Conservation (phyloP, 2,113 vertebrate genomes). For the Gymnobelideus leadbeateri region DNA sequence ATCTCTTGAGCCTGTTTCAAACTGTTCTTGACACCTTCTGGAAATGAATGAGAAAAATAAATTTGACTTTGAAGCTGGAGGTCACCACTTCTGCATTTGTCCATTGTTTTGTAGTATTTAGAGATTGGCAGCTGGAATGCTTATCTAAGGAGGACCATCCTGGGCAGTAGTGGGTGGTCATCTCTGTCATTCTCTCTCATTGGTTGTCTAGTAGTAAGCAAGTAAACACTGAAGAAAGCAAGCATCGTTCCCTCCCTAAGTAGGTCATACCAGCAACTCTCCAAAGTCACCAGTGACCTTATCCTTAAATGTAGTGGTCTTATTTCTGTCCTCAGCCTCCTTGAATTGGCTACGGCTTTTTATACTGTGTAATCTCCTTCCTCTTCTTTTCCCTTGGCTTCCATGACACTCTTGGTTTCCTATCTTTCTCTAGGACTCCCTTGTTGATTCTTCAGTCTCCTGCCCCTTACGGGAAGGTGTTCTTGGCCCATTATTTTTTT, state of each 20-base stretch:
- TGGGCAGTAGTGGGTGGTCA: neutral
- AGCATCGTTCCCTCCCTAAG: neutral
- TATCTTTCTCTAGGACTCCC: neutral
- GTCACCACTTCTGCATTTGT: neutral
- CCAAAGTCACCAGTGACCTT: neutral
- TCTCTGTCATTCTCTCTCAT: neutral
- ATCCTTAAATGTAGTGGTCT: neutral
- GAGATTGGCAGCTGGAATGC: neutral
- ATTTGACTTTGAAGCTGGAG: neutral
- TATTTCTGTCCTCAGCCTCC: neutral
- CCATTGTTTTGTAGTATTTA: neutral
- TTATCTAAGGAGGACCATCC: neutral
- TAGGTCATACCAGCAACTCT: neutral
- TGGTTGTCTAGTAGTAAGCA: neutral
- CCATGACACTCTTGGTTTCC: neutral
- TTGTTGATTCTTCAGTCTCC: neutral
- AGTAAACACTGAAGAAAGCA: neutral
- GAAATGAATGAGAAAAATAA: conserved; percentile 3
- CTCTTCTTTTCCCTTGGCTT: neutral
- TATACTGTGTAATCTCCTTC: neutral
- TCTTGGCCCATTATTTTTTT: neutral
- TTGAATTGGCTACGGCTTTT: neutral
- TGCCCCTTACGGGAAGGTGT: neutral
- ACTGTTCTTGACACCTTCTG: neutral
- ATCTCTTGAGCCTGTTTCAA: neutral